Evolutionary conservation across 2,113 vertebrate genomes (phyloP).

Genomic region (Dryoscopus gambensis): DNA sequence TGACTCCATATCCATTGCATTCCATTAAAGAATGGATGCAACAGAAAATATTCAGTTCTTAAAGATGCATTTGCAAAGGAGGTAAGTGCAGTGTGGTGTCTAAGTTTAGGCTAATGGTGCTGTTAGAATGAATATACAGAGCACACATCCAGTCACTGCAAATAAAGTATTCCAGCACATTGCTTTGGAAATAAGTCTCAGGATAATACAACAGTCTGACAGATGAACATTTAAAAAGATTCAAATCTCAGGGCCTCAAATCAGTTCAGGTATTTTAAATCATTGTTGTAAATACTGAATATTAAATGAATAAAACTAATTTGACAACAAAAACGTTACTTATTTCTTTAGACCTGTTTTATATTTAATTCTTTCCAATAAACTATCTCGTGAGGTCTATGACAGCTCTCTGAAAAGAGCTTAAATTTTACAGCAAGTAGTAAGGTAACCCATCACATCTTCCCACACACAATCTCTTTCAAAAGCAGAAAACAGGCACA

Average conservation of each 20-base stretch:
- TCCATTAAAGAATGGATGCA: slow-evolving; percentile 30
- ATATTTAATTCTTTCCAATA: neutral
- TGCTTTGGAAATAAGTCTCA: neutral
- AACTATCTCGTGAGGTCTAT: neutral
- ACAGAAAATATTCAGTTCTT: neutral
- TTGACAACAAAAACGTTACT: neutral
- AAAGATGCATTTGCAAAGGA: neutral
- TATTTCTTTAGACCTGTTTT: neutral
- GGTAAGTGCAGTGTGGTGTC: neutral
- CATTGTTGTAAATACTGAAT: neutral
- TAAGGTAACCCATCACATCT: neutral
- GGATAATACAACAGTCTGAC: neutral
- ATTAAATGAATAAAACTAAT: slow-evolving; percentile 15
- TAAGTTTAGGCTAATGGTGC: neutral
- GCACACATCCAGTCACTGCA: neutral
- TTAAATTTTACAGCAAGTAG: neutral
- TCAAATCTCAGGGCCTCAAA: neutral
- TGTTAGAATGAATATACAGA: neutral
- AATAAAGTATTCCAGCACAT: neutral
- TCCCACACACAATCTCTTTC: neutral
- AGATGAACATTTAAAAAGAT: neutral
- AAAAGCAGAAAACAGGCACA: neutral
- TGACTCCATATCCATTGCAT: slow-evolving; percentile 18
- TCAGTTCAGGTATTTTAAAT: neutral
- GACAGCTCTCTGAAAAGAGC: neutral